A percentile compares a stretch with the other conserved stretches of the same genome.
Conservation (phyloP, 2,888 invertebrate genomes). For the Leptinotarsa tumamoca region DNA sequence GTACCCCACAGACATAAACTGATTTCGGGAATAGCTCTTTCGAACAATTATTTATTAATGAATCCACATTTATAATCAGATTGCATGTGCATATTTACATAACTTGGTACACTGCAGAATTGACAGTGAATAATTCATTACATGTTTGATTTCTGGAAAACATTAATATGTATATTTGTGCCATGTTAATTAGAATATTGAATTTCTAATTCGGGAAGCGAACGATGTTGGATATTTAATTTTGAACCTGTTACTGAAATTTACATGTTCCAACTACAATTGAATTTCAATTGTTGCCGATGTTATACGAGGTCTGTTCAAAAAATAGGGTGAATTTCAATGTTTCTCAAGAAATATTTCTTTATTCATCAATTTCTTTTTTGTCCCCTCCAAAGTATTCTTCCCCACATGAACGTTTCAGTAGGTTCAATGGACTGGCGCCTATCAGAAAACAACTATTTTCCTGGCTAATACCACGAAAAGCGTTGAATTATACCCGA, state of each 20-base stretch:
- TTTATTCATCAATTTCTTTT: no score
- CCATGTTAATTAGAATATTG: neutral
- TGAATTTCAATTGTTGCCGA: no score
- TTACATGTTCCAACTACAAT: neutral
- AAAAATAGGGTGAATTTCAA: no score
- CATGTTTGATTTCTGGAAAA: conserved; percentile 4
- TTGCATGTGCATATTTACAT: conserved; percentile 7
- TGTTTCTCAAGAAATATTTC: no score
- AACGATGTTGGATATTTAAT: neutral
- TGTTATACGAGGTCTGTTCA: no score
- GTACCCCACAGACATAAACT: neutral
- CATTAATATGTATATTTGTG: conserved; percentile 1
- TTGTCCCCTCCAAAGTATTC: no score
- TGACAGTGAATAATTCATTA: conserved; percentile 1
- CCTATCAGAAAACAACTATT: no score
- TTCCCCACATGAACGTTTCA: no score
- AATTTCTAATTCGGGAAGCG: neutral
- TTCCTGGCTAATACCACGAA: no score
- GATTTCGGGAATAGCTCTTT: neutral
- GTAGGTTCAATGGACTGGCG: no score
- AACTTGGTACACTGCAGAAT: neutral
- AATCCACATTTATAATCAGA: neutral
- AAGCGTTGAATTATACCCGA: no score
- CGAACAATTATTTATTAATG: neutral
- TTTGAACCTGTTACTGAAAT: neutral